Conservation (phyloP, 1,140 invertebrate genomes). For the Drusus annulatus region DNA sequence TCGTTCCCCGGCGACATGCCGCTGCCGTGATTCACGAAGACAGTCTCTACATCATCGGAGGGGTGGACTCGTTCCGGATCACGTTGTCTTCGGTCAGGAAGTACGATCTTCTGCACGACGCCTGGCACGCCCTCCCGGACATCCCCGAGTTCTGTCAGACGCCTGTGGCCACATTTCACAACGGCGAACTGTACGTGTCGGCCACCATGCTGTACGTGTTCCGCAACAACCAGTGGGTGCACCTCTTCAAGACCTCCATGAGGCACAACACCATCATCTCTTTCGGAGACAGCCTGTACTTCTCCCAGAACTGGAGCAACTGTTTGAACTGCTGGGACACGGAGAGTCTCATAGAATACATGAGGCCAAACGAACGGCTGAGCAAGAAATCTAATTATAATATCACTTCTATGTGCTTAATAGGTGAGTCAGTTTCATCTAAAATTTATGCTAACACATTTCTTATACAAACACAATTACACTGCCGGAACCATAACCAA, state of each 20-base stretch:
- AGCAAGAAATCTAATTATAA: slow-evolving; percentile 36
- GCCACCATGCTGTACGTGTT: slow-evolving; percentile 51
- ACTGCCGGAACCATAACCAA: too few species aligned
- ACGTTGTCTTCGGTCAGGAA: slow-evolving; percentile 32
- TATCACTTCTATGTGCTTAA: slow-evolving; percentile 37
- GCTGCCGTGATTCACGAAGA: slow-evolving; percentile 45
- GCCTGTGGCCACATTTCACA: slow-evolving; percentile 50
- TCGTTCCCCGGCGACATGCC: slow-evolving; percentile 41
- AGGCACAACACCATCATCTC: slow-evolving; percentile 49
- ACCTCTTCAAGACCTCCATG: slow-evolving; percentile 29
- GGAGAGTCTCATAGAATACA: slow-evolving; percentile 27
- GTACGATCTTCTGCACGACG: slow-evolving; percentile 42
- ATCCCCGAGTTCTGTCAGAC: slow-evolving; percentile 44
- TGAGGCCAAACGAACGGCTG: slow-evolving; percentile 34
- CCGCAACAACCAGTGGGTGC: slow-evolving; percentile 46
- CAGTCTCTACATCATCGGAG: slow-evolving; percentile 50
- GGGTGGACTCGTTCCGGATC: slow-evolving; percentile 48
- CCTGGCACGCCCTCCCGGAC: slow-evolving; percentile 49
- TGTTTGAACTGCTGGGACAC: background rate
- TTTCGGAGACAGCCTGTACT: slow-evolving; percentile 46
- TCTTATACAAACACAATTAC: too few species aligned
- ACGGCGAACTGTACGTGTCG: slow-evolving; percentile 50
- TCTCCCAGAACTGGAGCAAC: slow-evolving; percentile 44
- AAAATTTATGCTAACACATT: too few species aligned
- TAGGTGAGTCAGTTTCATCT: slow-evolving; percentile 16